Base-by-base conservation (phyloP, 2,113 vertebrate species). In the Passer domesticus region DNA sequence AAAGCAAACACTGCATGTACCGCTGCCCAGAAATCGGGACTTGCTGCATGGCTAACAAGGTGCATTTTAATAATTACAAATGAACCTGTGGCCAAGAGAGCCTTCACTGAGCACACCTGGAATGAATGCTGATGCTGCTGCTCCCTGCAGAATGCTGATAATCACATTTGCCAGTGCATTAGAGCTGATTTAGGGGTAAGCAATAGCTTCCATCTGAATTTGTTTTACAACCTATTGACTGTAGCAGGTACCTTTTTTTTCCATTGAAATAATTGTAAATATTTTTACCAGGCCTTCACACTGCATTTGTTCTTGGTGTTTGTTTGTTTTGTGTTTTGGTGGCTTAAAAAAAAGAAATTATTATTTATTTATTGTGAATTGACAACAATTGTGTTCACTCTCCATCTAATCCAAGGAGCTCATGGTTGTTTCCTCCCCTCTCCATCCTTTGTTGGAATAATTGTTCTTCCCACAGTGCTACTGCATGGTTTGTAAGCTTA, bases 381-480 rank as follows among this genome's bases (percentile, higher is more conserved):
- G 95, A 97, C 97, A 97, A 70, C 55, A 56, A 60, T 92, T 59
- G 28, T 87, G 79, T 87, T 95, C 92, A 50, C 89, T 87, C 56
- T 87, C 86, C 75, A 23, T 83, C 58, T 89, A 93, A 97, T 93
- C 90, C 84, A 77, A 60, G 92, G 86, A 95, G 80, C 74, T 87
- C 81, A 14, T 41, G 49, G 79, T 47, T 95, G 60, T 67, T 73
- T 53, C 52, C n/a, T 43, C 69, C 92, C 76, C 63, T 59, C 74
- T 74, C 69, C 21, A 23, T 55, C 93, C 96, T 97, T 97, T 98
- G 97, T 96, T 95, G 80, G 84, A 96, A 92, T 97, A 97, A 98
- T 97, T 97, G 97, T 92, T 97, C 92, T 97, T 96, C 96, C 95
- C 97, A 80, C 77, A 86, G 95, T 94, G 97, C 87, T 98, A 79